These are phyloP conservation scores for Rugalucina vietnamica DNA, from an alignment of 2,888 invertebrate species.

Conservation along the genomic window DNA sequence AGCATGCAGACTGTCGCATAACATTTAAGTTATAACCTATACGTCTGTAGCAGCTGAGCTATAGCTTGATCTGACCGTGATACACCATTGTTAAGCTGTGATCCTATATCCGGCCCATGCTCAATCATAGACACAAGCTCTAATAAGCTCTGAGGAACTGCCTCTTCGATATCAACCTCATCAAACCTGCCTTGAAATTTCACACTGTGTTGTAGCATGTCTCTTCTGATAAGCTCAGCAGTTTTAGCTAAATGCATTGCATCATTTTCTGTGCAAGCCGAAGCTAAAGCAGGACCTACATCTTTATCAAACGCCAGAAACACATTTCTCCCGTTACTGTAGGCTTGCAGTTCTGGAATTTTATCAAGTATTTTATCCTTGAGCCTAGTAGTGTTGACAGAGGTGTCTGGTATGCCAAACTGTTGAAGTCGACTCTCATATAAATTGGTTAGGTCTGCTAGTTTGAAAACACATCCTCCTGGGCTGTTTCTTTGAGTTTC, in stretches of 20 bases:
- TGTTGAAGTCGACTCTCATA: not conserved
- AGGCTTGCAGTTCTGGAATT: not conserved
- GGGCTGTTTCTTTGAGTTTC: not conserved
- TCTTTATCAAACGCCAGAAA: not conserved
- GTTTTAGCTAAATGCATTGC: not conserved
- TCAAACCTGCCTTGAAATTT: not conserved
- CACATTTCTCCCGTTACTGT: not conserved
- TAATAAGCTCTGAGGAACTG: conserved; percentile 18
- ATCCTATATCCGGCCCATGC: not conserved
- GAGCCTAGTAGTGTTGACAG: not conserved
- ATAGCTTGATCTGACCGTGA: conserved; percentile 15
- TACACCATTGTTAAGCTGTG: not conserved
- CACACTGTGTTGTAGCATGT: not conserved
- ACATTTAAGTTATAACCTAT: no score
- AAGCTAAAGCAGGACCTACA: not conserved
- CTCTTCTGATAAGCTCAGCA: not conserved
- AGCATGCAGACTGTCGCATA: no score
- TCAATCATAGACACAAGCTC: conserved; percentile 39
- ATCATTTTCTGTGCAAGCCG: not conserved
- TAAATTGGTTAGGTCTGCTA: not conserved
- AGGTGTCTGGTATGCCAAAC: not conserved
- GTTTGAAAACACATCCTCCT: not conserved
- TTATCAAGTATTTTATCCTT: not conserved
- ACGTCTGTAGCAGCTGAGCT: conserved; percentile 27
- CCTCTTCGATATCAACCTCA: not conserved